phyloP scores from a whole-genome alignment of 2,797 vertebrate genomes.

The Benthosema pterotum region DNA sequence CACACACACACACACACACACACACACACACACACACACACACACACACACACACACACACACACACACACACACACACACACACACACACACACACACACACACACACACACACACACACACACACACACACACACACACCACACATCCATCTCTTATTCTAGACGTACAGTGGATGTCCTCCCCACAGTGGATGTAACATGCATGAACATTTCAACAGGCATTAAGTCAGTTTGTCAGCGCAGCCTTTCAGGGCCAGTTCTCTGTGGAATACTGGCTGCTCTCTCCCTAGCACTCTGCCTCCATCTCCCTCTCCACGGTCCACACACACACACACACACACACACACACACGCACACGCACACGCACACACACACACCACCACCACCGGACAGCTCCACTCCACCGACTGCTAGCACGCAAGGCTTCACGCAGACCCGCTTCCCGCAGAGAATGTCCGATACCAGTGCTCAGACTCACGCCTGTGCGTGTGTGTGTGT shows the following conservation, averaged over 20 bases:
- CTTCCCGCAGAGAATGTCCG: neutral
- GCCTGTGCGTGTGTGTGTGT: neutral
- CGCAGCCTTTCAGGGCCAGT: neutral
- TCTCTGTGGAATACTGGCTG: neutral
- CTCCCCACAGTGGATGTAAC: neutral
- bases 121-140: slow-evolving; percentile 6
- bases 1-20: neutral
- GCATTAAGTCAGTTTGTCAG: slow-evolving; percentile 34
- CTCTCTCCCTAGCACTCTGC: neutral
- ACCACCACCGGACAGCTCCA: neutral
- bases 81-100: slow-evolving; percentile 6
- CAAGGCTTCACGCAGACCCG: neutral
- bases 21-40: slow-evolving; percentile 20
- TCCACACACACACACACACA: neutral
- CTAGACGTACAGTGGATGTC: neutral
- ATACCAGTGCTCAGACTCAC: too few species aligned
- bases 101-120: slow-evolving; percentile 20
- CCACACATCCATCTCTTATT: slow-evolving; percentile 2
- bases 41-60: slow-evolving; percentile 9
- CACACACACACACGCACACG: too few species aligned
- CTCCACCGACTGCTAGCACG: neutral
- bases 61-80: slow-evolving; percentile 10
- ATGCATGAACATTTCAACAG: slow-evolving; percentile 29
- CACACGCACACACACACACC: too few species aligned
- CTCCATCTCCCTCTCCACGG: too few species aligned